Conservation (phyloP, 2,797 vertebrate genomes). For the Uromys caudimaculatus region DNA sequence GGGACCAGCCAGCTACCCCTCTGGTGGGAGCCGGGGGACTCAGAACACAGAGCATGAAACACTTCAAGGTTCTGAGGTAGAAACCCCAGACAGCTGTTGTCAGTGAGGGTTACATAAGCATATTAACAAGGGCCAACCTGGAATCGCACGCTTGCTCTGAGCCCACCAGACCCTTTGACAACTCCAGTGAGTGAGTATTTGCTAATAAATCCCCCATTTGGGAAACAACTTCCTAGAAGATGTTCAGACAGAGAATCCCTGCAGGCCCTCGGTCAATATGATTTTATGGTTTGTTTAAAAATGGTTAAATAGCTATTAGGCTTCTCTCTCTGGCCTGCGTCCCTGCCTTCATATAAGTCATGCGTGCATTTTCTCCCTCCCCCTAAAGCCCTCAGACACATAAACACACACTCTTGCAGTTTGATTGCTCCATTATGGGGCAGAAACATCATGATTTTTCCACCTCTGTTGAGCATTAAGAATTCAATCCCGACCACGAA, state of each 20-base stretch:
- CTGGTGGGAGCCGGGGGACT: not conserved
- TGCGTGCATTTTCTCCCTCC: not conserved
- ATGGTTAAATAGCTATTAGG: conserved; percentile 73
- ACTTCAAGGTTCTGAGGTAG: not conserved
- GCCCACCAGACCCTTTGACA: conserved; percentile 67
- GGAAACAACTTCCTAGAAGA: conserved; percentile 81
- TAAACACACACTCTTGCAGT: conserved; percentile 42
- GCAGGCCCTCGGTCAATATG: conserved; percentile 79
- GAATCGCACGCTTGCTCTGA: not conserved
- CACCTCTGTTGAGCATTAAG: conserved; percentile 57
- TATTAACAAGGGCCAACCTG: conserved; percentile 58
- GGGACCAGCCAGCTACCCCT: conserved; percentile 54
- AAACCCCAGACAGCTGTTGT: conserved; percentile 68
- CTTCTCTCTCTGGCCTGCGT: conserved; percentile 57
- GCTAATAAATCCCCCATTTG: conserved; percentile 78
- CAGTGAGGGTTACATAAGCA: conserved; percentile 64
- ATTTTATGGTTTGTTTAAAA: conserved; percentile 84
- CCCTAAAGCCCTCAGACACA: conserved; percentile 28
- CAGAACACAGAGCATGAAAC: conserved; percentile 36
- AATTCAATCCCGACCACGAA: conserved; percentile 7
- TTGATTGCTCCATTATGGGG: conserved; percentile 22
- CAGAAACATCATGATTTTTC: conserved; percentile 62
- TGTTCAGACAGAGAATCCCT: conserved; percentile 80
- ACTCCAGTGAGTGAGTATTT: conserved; percentile 66
- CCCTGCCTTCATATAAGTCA: conserved; percentile 57